Evolutionary conservation across 1,140 invertebrate genomes (phyloP), one percentile per base, ranked within the genome.

Genomic region (Bicyclus anynana): DNA sequence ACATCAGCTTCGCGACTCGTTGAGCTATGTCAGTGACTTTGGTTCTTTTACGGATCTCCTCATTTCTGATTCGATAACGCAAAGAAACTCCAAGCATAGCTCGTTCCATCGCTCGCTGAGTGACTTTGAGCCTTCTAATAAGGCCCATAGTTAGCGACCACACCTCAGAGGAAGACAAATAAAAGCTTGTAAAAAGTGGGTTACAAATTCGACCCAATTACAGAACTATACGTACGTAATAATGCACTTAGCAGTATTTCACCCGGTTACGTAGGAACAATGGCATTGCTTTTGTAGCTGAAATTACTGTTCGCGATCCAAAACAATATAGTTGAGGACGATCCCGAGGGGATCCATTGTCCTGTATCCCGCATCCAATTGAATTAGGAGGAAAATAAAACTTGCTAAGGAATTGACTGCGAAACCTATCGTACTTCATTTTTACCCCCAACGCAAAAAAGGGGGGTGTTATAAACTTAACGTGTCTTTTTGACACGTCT

Each of bases 351-450:
- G 38, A 60, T 56, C 57, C 42, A 65, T 63, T 63, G 57, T 59
- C 53, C 46, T 48, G 48, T 56, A 53, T 44, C 56, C 57, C 57
- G 60, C 50, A 62, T 60, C 53, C 57, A 56, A 65, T 65, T 60
- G 57, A 65, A 65, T 65, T 60, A 60, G 53, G 58, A 49, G 29
- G 49, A 57, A 60, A 65, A 65, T 62, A 66, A 65, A 66, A 58
- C 57, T 59, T 60, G 49, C 57, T 49, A 58, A 59, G 53, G 56
- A 62, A 63, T 53, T 17, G 13, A 44, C 42, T 44, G 3, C 12
- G 42, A 20, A 21, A 44, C 20, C 42, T 44, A 44, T 9, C 1
- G 0, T 14, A 5, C 42, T 44, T 10, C 42, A n/a, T n/a, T 44
- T 44, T 44, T 21, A 20, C 10, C 6, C 7, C 37, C 3, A 16